These are phyloP conservation scores for Hippocampus kuda DNA, from an alignment of 2,797 vertebrate species.

Conservation along the genomic window DNA sequence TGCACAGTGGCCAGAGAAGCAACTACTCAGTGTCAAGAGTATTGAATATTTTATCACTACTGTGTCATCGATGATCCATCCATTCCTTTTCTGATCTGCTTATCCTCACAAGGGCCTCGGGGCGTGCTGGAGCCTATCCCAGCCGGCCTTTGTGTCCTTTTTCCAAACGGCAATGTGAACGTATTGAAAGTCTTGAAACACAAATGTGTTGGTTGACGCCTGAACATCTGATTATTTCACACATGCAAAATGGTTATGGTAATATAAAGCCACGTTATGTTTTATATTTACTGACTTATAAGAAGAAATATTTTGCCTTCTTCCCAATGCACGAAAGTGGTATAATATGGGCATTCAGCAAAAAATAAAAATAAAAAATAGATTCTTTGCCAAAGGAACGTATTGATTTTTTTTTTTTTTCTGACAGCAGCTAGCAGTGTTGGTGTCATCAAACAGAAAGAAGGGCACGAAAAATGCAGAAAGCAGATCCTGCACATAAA, in stretches of 20 bases:
- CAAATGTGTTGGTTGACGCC: not conserved
- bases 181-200: not conserved
- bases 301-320: not conserved
- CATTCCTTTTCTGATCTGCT: too few species aligned
- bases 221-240: not conserved
- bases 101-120: too few species aligned
- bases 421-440: not conserved
- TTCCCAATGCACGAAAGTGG: not conserved
- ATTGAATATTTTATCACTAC: not conserved
- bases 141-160: too few species aligned
- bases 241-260: too few species aligned
- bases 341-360: not conserved
- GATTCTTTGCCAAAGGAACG: not conserved
- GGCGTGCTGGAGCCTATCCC: too few species aligned
- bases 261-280: too few species aligned
- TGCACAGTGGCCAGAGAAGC: slow-evolving; percentile 26
- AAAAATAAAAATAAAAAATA: not conserved
- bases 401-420: not conserved
- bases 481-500: not conserved
- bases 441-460: not conserved
- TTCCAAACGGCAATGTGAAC: not conserved
- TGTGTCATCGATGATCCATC: not conserved
- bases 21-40: not conserved
- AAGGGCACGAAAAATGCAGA: not conserved
- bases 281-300: too few species aligned